These are phyloP conservation scores for Chionodraco myersi DNA, from an alignment of 2,113 vertebrate genomes.

Conservation along the genomic window DNA sequence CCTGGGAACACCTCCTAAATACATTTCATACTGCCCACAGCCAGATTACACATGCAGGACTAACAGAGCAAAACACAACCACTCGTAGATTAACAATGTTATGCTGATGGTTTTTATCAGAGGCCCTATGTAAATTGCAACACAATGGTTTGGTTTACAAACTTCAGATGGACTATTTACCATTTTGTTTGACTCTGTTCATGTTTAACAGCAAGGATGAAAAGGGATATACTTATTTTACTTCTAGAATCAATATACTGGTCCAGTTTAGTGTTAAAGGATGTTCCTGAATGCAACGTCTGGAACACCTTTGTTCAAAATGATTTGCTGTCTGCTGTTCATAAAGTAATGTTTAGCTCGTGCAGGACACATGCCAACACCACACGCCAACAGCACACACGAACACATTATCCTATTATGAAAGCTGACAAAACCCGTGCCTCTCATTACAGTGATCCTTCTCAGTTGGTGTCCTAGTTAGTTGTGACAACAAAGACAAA, in stretches of 20 bases:
- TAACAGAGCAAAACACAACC: not conserved
- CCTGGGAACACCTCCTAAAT: conserved; percentile 18
- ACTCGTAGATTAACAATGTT: conserved; percentile 4
- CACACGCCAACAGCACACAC: not conserved
- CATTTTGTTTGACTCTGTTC: not conserved
- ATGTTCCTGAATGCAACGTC: not conserved
- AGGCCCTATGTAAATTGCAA: not conserved
- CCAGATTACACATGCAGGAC: conserved; percentile 10
- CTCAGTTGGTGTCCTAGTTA: conserved; percentile 13
- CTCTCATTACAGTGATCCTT: conserved; percentile 40
- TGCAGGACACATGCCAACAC: conserved; percentile 8
- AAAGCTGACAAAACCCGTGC: not conserved
- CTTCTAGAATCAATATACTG: not conserved
- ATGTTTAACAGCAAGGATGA: not conserved
- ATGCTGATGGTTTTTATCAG: not conserved
- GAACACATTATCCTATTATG: conserved; percentile 21
- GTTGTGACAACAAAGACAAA: conserved; percentile 36
- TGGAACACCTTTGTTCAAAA: not conserved
- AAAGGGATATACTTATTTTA: not conserved
- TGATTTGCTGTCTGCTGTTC: not conserved
- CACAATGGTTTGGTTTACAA: not conserved
- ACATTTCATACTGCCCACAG: not conserved
- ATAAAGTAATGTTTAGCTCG: conserved; percentile 9
- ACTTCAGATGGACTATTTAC: not conserved
- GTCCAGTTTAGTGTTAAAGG: not conserved